Evolutionary conservation across 2,797 vertebrate species (phyloP), one percentile per base, ranked within the genome.

Genomic region (Momotus momota): DNA sequence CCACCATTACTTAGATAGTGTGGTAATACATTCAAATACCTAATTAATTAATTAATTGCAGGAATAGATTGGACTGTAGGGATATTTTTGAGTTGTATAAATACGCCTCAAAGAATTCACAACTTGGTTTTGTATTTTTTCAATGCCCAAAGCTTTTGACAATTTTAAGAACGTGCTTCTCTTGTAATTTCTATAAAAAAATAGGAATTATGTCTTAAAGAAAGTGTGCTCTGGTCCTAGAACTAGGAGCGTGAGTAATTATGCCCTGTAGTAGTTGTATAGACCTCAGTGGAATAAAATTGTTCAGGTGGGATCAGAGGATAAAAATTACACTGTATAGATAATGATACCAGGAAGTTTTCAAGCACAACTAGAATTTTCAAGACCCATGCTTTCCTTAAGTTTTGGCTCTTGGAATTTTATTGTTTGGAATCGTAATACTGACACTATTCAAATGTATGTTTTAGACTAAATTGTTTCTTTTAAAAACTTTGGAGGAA

Each of bases 381-480:
- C 21, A 82, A 88, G 22, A 54, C 11, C 6, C 1, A 0, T 46
- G 7, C 7, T 13, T 86, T 88, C 46, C 17, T 66, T 77, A 48
- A 14, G 11, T 70, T 82, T 85, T 66, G 8, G 9, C 11, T 94
- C 21, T 22, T 74, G 35, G 77, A 51, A 67, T 78, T 54, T 75
- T 93, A 8, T 66, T 80, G n/a, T 71, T 90, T 81, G 46, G 35
- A 75, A 78, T 79, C 26, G 8, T 79, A 74, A 46, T 86, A 54
- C 31, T 93, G 83, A 61, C 18, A 27, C 21, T 54, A 29, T 61
- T 86, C 26, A 78, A 84, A 66, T 81, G 14, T 91, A 43, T 86
- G 60, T 57, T 91, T 94, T 90, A 15, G 61, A 74, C 69, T 80
- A 64, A 89, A 51, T 91, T 45, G 16, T 69, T 94, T 87, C 20